phyloP scores from a whole-genome alignment of 2,113 vertebrate species.

The Forbesichthys agassizii region DNA sequence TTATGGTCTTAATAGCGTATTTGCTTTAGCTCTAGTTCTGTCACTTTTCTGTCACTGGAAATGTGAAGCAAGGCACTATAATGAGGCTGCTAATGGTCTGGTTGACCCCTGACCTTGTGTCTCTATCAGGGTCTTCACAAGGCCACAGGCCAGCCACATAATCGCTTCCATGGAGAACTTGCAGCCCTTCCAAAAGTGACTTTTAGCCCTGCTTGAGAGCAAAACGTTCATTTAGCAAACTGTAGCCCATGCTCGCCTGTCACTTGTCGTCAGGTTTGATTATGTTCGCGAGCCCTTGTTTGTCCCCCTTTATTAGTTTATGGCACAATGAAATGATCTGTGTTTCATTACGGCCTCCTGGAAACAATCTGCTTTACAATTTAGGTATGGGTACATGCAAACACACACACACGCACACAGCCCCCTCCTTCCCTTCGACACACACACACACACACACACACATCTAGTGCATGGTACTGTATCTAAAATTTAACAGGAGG shows the following conservation, averaged over 20 bases:
- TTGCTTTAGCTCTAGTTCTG: conserved; percentile 4
- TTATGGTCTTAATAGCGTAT: conserved; percentile 22
- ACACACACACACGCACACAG: conserved; percentile 1
- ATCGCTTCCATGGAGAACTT: conserved; percentile 76
- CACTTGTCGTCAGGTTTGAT: conserved; percentile 79
- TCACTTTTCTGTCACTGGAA: conserved; percentile 37
- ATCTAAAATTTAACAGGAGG: neutral
- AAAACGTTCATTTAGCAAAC: conserved; percentile 77
- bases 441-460: conserved; percentile 6
- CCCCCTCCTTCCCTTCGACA: neutral
- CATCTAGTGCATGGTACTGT: neutral
- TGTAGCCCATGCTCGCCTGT: conserved; percentile 73
- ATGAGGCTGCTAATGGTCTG: conserved; percentile 70
- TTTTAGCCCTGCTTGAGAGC: conserved; percentile 67
- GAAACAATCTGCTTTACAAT: conserved; percentile 56
- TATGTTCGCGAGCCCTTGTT: conserved; percentile 67
- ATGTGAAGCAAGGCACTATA: conserved; percentile 58
- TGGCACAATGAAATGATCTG: conserved; percentile 63
- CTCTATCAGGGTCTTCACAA: conserved; percentile 58
- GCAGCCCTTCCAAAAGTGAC: conserved; percentile 67
- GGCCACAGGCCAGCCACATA: conserved; percentile 60
- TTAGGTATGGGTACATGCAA: conserved; percentile 31
- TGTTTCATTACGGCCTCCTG: conserved; percentile 64
- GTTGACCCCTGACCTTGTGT: conserved; percentile 62
- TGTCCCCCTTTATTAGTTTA: conserved; percentile 72